Base-by-base conservation (phyloP, 2,113 vertebrate genomes). In the Myrmecophaga tridactyla region DNA sequence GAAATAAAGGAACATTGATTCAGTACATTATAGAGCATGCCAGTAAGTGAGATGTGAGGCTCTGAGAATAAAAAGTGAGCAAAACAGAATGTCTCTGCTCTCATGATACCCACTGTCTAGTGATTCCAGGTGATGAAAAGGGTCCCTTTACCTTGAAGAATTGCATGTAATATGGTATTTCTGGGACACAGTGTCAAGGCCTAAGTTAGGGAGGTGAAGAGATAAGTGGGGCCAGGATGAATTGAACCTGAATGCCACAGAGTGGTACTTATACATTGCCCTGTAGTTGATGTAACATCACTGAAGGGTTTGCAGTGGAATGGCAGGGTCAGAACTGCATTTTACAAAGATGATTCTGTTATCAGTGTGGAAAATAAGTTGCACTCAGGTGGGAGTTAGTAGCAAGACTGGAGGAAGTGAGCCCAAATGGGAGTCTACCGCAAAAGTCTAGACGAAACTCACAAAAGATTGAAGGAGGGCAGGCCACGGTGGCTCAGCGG, bases 231-330 rank as follows among this genome's bases (percentile, higher is more conserved):
- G 34, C 21, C n/a, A 9, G 41, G 6, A 53, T 89, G 8, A 1
- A 25, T 25, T 62, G 14, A 18, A 14, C 9, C 6, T 11, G 7
- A 0, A 10, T 4, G 21, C 48, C 11, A 21, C 7, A 11, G 14
- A 34, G 11, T 20, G 15, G 27, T 62, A 80, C 48, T 58, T 81
- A 82, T 73, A 46, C 23, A 18, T 93, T 20, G 75, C 48, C 11
- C 51, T 67, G 5, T 21, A 20, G 17, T 36, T 72, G 63, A 18
- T 3, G 63, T 2, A 20, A 15, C 25, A 7, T 23, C 77, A 5
- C 34, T 41, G 72, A 62, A 69, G 27, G n/a, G 41, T 27, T 29
- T 67, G 63, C 11, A 27, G 36, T 56, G 63, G 10, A 58, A 31
- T 21, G 23, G 62, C 13, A 7, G 23, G 76, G 17, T 18, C 51